phyloP scores from a whole-genome alignment of 92 coral and sea anemone genomes.

The Hydrozoanthus gracilis region DNA sequence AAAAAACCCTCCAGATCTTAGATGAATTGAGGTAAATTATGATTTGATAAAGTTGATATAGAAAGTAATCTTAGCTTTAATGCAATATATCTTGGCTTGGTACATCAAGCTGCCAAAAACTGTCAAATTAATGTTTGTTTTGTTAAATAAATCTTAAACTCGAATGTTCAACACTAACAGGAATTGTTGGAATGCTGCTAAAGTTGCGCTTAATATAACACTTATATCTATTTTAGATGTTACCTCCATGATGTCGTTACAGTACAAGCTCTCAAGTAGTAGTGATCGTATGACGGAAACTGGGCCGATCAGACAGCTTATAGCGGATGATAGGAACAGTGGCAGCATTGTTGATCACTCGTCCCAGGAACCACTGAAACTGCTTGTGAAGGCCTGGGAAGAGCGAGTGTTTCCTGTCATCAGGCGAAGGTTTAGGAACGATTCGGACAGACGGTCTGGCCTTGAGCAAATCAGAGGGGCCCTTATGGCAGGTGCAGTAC shows the following conservation, averaged over 20 bases:
- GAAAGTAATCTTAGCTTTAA: too few species aligned
- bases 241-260: slow-evolving; percentile 74
- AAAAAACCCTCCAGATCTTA: too few species aligned
- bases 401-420: slow-evolving; percentile 96
- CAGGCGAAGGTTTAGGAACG: slow-evolving; percentile 91
- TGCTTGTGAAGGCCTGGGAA: slow-evolving; percentile 98
- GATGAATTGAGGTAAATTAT: too few species aligned
- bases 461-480: slow-evolving; percentile 98
- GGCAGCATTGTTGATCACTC: slow-evolving; percentile 54
- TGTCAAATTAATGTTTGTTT: too few species aligned
- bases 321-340: slow-evolving; percentile 63
- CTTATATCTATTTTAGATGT: slow-evolving; percentile 57
- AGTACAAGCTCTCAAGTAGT: slow-evolving; percentile 91
- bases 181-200: not conserved
- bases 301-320: slow-evolving; percentile 79
- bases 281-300: slow-evolving; percentile 87
- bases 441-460: slow-evolving; percentile 92
- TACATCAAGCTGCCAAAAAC: too few species aligned
- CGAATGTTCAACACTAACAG: too few species aligned
- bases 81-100: too few species aligned
- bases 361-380: slow-evolving; percentile 77
- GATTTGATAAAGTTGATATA: too few species aligned
- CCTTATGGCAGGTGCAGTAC: slow-evolving; percentile 78
- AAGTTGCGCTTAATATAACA: not conserved
- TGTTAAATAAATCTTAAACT: too few species aligned